A percentile compares a stretch with the other conserved stretches of the same genome.
Evolutionary conservation across 2,888 invertebrate species (phyloP).

Genomic region (Leptopterna dolabrata): DNA sequence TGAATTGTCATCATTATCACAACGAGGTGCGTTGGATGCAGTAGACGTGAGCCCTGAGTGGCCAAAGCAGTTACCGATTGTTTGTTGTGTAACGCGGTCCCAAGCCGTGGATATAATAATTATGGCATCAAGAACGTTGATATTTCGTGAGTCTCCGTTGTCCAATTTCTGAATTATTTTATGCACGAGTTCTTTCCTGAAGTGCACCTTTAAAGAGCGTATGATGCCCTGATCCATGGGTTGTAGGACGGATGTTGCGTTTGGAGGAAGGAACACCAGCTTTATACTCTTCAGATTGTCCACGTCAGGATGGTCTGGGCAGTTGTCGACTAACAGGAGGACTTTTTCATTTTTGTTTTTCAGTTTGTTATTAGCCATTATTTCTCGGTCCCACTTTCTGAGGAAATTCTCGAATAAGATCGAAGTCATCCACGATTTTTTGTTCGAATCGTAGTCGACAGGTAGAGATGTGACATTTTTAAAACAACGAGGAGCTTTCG

Average conservation of each 20-base stretch:
- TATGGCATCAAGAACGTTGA: too few species aligned
- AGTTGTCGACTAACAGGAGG: slow-evolving; percentile 64
- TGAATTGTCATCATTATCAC: too few species aligned
- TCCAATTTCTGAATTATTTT: too few species aligned
- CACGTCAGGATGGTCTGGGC: slow-evolving; percentile 62
- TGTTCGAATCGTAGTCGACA: slow-evolving; percentile 59
- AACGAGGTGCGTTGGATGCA: too few species aligned
- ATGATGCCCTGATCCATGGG: too few species aligned
- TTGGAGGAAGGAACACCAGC: slow-evolving; percentile 65
- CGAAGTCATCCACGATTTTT: slow-evolving; percentile 61
- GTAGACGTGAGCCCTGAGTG: too few species aligned
- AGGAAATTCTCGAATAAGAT: slow-evolving; percentile 53
- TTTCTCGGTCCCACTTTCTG: slow-evolving; percentile 61
- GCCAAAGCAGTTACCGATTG: too few species aligned
- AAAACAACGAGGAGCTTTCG: slow-evolving; percentile 65
- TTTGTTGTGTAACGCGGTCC: too few species aligned
- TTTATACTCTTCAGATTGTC: slow-evolving; percentile 34
- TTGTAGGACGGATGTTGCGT: slow-evolving; percentile 30
- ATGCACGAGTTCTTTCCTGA: too few species aligned
- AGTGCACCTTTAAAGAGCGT: too few species aligned
- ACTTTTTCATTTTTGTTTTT: slow-evolving; percentile 60
- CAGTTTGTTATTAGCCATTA: slow-evolving; percentile 57
- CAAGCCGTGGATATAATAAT: too few species aligned
- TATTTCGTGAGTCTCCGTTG: too few species aligned
- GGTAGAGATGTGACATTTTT: slow-evolving; percentile 64